These are phyloP conservation scores for Zaprionus gabonicus DNA, from an alignment of 1,140 invertebrate species.

Conservation along the genomic window DNA sequence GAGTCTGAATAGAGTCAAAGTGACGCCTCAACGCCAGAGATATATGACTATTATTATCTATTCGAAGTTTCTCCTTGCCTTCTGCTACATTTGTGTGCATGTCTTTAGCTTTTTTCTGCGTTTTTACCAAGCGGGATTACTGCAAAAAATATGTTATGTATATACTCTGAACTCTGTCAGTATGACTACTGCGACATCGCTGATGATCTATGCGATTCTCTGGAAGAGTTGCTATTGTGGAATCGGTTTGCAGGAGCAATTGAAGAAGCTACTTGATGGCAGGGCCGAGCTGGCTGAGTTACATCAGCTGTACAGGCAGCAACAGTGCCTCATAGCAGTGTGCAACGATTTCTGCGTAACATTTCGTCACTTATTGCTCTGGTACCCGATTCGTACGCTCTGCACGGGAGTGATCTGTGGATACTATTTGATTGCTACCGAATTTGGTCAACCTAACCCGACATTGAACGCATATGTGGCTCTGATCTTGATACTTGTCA, in stretches of 20 bases:
- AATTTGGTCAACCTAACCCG: slow-evolving; percentile 1
- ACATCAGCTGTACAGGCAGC: neutral
- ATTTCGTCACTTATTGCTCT: slow-evolving; percentile 1
- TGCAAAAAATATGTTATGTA: neutral
- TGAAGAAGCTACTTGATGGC: neutral
- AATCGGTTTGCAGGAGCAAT: neutral
- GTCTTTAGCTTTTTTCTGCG: neutral
- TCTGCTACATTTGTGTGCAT: neutral
- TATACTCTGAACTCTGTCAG: neutral
- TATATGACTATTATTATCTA: neutral
- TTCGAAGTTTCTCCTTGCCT: neutral
- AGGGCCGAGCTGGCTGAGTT: neutral
- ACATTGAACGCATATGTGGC: neutral
- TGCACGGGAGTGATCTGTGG: neutral
- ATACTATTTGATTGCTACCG: neutral
- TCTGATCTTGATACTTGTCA: neutral
- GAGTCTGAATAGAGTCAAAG: neutral
- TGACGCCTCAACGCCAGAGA: neutral
- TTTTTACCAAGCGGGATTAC: neutral
- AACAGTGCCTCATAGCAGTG: slow-evolving; percentile 2
- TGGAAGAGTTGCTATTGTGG: neutral
- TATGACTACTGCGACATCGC: neutral
- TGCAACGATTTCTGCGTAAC: neutral
- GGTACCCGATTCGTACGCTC: slow-evolving; percentile 1
- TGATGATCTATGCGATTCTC: slow-evolving; percentile 8